These are phyloP conservation scores for Muscicapa comitata DNA, from an alignment of 2,797 vertebrate species.

Conservation along the genomic window DNA sequence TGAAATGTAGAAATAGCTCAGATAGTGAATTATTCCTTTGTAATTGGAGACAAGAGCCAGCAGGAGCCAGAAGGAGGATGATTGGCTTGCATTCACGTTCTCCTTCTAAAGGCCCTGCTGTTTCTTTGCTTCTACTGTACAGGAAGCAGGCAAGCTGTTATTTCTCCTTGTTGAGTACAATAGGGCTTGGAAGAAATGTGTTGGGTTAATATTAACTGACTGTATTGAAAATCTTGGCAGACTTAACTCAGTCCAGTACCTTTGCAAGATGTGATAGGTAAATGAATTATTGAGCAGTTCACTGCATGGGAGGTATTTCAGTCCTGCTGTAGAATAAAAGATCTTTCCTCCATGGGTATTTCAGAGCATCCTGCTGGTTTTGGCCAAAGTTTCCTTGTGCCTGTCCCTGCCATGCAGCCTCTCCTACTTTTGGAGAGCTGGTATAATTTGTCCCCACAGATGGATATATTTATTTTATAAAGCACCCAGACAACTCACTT, in stretches of 20 bases:
- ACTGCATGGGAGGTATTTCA: slow-evolving; percentile 14
- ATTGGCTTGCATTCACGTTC: slow-evolving; percentile 48
- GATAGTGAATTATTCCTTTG: slow-evolving; percentile 60
- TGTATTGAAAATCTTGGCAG: slow-evolving; percentile 27
- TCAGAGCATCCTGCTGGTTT: not conserved
- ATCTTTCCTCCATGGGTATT: not conserved
- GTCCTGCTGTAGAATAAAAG: not conserved
- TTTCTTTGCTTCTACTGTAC: slow-evolving; percentile 50
- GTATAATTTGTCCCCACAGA: not conserved
- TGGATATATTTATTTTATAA: not conserved
- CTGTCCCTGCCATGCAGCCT: not conserved
- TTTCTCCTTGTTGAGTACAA: slow-evolving; percentile 54
- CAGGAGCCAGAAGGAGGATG: slow-evolving; percentile 48
- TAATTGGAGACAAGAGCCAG: slow-evolving; percentile 44
- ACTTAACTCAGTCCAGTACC: slow-evolving; percentile 45
- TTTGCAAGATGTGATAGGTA: slow-evolving; percentile 10
- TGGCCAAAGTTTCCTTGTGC: not conserved
- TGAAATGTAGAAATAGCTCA: slow-evolving; percentile 70
- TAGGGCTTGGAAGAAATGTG: slow-evolving; percentile 35
- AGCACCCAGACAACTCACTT: not conserved
- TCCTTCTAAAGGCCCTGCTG: slow-evolving; percentile 31
- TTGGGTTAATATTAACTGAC: slow-evolving; percentile 56
- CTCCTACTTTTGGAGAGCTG: not conserved
- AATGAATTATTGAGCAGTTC: slow-evolving; percentile 27
- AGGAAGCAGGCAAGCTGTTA: slow-evolving; percentile 58